Evolutionary conservation across 2,113 vertebrate species (phyloP).

Genomic region (Catharus minimus): DNA sequence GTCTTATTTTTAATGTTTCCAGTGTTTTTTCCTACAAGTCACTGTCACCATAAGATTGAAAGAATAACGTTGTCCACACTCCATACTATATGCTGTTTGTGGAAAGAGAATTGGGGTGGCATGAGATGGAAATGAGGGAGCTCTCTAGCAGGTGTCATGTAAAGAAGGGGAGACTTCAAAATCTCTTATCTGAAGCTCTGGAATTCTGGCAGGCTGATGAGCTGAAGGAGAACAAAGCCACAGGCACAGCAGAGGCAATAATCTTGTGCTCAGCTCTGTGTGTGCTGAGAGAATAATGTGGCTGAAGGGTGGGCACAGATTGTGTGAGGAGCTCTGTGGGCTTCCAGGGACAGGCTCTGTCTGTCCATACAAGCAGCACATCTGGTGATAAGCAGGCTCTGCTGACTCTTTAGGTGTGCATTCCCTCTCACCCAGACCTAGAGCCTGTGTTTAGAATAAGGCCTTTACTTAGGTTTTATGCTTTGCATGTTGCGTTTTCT

Average conservation of each 20-base stretch:
- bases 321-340: rapidly evolving
- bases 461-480: neutral
- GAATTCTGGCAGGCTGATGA: neutral
- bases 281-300: neutral
- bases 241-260: too few relatives aligned
- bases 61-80: neutral
- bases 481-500: neutral
- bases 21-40: neutral
- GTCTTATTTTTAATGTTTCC: neutral
- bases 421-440: neutral
- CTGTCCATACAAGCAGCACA: neutral
- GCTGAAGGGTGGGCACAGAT: neutral
- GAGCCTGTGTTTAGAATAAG: neutral
- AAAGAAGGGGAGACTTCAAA: neutral
- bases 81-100: neutral
- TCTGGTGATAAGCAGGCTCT: neutral
- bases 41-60: neutral
- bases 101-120: neutral
- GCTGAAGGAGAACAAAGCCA: neutral
- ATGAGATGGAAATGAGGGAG: neutral
- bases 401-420: neutral
- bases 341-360: neutral
- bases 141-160: neutral
- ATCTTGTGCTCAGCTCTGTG: neutral
- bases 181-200: neutral